Base-by-base conservation (phyloP, 2,888 invertebrate genomes). In the Pterostichus madidus region DNA sequence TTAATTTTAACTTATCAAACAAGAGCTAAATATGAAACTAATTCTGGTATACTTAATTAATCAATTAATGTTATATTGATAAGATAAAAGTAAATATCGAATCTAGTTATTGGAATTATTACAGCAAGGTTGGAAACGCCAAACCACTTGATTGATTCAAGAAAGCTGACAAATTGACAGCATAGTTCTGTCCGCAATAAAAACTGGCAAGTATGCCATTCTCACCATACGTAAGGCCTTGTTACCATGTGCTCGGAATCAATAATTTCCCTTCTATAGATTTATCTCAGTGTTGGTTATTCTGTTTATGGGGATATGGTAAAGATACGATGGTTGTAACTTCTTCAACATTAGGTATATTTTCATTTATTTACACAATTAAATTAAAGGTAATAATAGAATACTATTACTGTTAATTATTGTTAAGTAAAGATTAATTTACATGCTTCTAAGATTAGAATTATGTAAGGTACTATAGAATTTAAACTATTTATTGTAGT, bases 101-200 rank as follows among this genome's bases (percentile, higher is more conserved):
- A 17, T 71, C 39, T 10, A 44, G 15, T 39, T 71, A 71, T 71
- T 71, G 44, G 46, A 17, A 71, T 24, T 44, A 71, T 17, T 44
- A 56, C 44, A 15, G 17, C 68, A 71, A 71, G 32, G 15, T 17
- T 17, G 31, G 15, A 24, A 64, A 64, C n/a, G 4, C 64, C n/a
- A 10, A 17, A 71, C 68, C 15, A 44, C 44, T 71, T 75, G 75
- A 75, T 75, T 75, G 75, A 75, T 52, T 75, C 52, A 75, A 75
- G 75, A 61, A 46, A 81, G 39, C 61, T 81, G 81, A 81, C 81
- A 81, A 81, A 81, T 81, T 81, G 81, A 81, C 81, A 81, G 59
- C 81, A 75, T 81, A 81, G 73, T 80, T 80, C n/a, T 81, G 75
- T 8, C 17, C 32, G 56, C 44, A 71, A 59, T 53, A 81, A 81